phyloP scores from a whole-genome alignment of 2,888 invertebrate genomes.

The Morpho deidamia region DNA sequence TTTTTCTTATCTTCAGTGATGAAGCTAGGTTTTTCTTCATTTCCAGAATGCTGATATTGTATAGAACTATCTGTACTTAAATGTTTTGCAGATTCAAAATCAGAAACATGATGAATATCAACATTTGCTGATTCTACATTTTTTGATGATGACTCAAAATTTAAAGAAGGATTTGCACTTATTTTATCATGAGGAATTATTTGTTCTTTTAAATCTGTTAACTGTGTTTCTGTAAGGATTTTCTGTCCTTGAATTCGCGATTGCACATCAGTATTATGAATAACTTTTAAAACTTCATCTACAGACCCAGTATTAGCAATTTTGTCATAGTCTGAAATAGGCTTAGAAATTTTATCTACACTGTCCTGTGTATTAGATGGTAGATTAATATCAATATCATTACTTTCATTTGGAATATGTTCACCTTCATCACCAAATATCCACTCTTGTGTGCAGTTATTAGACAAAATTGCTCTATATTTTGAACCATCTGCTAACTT shows the following conservation, averaged over 20 bases:
- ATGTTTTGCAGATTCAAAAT: slow-evolving; percentile 31
- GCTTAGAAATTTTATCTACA: slow-evolving; percentile 12
- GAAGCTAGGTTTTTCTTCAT: slow-evolving; percentile 22
- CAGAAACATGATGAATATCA: slow-evolving; percentile 31
- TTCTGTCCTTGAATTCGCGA: slow-evolving; percentile 41
- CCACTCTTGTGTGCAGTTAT: slow-evolving; percentile 82
- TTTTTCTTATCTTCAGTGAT: slow-evolving; percentile 56
- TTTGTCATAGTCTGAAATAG: slow-evolving; percentile 31
- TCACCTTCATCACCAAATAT: slow-evolving; percentile 62
- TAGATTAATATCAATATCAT: slow-evolving; percentile 28
- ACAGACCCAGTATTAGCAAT: slow-evolving; percentile 45
- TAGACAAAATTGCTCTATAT: slow-evolving; percentile 78
- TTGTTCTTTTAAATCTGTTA: slow-evolving; percentile 60
- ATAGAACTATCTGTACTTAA: slow-evolving; percentile 27
- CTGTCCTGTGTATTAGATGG: slow-evolving; percentile 5
- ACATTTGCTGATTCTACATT: slow-evolving; percentile 21
- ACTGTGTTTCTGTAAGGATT: slow-evolving; percentile 45
- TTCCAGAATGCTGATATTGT: slow-evolving; percentile 16
- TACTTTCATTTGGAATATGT: slow-evolving; percentile 33
- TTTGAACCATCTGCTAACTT: slow-evolving; percentile 75
- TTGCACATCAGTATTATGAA: slow-evolving; percentile 46
- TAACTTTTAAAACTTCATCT: slow-evolving; percentile 50
- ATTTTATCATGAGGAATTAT: slow-evolving; percentile 48
- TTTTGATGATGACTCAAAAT: slow-evolving; percentile 15
- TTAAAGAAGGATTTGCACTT: slow-evolving; percentile 15